phyloP scores from a whole-genome alignment of 2,797 vertebrate species.

The Staurois parvus region DNA sequence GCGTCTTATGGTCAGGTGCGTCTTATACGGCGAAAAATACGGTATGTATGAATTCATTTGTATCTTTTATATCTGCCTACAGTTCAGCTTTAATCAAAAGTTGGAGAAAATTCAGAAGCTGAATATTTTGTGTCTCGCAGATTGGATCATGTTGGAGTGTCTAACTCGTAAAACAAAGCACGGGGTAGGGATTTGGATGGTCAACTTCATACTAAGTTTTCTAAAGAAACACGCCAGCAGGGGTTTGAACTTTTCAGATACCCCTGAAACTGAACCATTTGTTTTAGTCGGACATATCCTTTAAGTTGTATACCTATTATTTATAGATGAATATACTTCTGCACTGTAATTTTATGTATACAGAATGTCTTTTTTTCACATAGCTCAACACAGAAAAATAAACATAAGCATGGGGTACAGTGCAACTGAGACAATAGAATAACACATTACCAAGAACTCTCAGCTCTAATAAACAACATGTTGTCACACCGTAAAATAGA shows the following conservation, averaged over 20 bases:
- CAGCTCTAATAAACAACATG: conserved; percentile 47
- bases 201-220: not conserved
- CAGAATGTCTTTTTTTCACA: not conserved
- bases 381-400: not conserved
- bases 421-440: not conserved
- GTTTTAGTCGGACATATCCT: not conserved
- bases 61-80: too few species aligned
- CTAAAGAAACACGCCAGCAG: not conserved
- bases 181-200: too few species aligned
- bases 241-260: not conserved
- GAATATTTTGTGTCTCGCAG: too few species aligned
- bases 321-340: not conserved
- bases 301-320: not conserved
- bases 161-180: too few species aligned
- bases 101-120: too few species aligned
- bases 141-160: too few species aligned
- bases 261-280: not conserved
- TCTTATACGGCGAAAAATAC: too few species aligned
- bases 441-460: conserved; percentile 30
- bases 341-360: not conserved
- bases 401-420: not conserved
- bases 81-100: too few species aligned
- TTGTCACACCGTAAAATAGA: conserved; percentile 45
- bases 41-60: too few species aligned
- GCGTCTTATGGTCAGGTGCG: too few species aligned